A percentile compares a stretch with the other conserved stretches of the same genome.
phyloP scores from a whole-genome alignment of 2,888 invertebrate species.

The Drosophila macrospina region DNA sequence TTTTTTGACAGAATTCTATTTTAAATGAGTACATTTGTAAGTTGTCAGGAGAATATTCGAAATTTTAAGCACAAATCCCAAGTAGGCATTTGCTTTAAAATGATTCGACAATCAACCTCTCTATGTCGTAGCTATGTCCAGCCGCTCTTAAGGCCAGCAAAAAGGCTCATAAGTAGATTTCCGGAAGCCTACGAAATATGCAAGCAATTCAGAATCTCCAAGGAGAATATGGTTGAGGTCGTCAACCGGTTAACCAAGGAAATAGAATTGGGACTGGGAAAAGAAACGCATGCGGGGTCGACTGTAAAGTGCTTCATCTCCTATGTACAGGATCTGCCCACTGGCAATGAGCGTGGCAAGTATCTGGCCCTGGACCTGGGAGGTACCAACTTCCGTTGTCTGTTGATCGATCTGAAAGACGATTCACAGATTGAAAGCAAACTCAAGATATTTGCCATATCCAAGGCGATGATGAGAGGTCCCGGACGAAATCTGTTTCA shows the following conservation, averaged over 20 bases:
- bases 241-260: conserved; percentile 1
- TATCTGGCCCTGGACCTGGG: conserved; percentile 13
- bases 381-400: conserved; percentile 12
- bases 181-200: conserved; percentile 10
- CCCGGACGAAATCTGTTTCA: not conserved
- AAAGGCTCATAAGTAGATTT: not conserved
- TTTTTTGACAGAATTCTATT: not conserved
- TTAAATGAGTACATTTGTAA: not conserved
- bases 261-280: not conserved
- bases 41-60: not conserved
- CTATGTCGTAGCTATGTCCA: not conserved
- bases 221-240: conserved; percentile 1
- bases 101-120: conserved; percentile 5
- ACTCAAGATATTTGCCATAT: not conserved
- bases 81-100: conserved; percentile 13
- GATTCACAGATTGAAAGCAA: not conserved
- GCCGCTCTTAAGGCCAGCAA: not conserved
- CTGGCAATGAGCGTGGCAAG: conserved; percentile 4
- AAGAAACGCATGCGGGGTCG: not conserved
- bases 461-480: not conserved
- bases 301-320: conserved; percentile 3
- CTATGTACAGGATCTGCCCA: conserved; percentile 12
- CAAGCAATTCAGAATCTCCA: not conserved
- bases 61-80: not conserved
- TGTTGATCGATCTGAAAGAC: not conserved